A percentile compares a stretch with the other conserved stretches of the same genome.
Evolutionary conservation across 2,113 vertebrate species (phyloP).

Genomic region (Vulpes vulpes): DNA sequence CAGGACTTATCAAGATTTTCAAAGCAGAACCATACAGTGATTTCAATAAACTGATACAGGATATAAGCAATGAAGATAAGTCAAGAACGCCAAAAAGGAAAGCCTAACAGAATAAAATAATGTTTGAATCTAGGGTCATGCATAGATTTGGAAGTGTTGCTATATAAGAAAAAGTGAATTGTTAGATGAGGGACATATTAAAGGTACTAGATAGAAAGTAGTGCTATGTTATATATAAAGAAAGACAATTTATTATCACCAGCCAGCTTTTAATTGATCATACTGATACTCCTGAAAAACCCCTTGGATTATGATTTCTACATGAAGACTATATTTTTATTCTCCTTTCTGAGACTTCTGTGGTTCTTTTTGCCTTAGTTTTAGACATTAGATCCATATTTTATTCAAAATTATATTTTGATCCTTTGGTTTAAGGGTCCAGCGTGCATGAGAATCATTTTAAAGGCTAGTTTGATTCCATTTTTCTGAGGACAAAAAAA

Average conservation of each 20-base stretch:
- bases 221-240: neutral
- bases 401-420: constrained; percentile 57
- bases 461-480: constrained; percentile 25
- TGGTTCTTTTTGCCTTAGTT: neutral
- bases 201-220: neutral
- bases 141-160: neutral
- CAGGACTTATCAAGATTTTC: neutral
- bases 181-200: neutral
- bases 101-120: neutral
- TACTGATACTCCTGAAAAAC: neutral
- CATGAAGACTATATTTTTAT: neutral
- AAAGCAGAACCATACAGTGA: neutral
- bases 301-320: neutral
- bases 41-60: neutral
- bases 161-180: neutral
- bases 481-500: constrained; percentile 14
- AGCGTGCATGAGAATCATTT: constrained; percentile 21
- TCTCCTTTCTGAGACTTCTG: neutral
- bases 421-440: neutral
- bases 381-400: constrained; percentile 22
- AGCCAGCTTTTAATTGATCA: neutral
- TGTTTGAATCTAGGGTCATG: neutral
- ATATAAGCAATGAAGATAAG: neutral
- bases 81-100: neutral
- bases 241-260: neutral